Evolutionary conservation across 1,140 invertebrate genomes (phyloP).

Genomic region (Andrena cerasifolii): DNA sequence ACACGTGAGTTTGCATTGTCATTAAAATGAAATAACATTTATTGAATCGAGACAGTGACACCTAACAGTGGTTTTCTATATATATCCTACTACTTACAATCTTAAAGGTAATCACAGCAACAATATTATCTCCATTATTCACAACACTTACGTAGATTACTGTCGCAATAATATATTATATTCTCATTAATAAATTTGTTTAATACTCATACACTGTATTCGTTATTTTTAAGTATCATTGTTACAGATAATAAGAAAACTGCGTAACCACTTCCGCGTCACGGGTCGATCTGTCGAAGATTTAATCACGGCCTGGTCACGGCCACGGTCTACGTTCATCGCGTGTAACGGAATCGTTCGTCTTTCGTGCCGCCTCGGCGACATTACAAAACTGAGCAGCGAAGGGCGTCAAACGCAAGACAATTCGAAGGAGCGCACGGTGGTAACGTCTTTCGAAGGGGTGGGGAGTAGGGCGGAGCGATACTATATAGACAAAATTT

Average conservation of each 20-base stretch:
- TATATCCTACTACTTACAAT: conserved; percentile 83
- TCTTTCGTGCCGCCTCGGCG: not conserved
- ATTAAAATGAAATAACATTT: conserved; percentile 84
- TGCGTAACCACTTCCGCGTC: conserved; percentile 62
- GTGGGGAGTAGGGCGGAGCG: no score
- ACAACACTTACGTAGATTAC: conserved; percentile 83
- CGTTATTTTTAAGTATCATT: conserved; percentile 75
- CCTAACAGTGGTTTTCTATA: conserved; percentile 77
- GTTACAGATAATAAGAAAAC: conserved; percentile 77
- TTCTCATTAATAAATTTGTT: conserved; percentile 79
- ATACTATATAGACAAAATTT: no score
- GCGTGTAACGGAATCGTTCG: not conserved
- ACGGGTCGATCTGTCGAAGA: not conserved
- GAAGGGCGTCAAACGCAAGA: no score
- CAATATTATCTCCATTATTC: conserved; percentile 83
- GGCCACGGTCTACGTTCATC: no score
- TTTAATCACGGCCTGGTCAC: not conserved
- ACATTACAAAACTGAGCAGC: no score
- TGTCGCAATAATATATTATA: conserved; percentile 80
- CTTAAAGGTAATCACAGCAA: conserved; percentile 84
- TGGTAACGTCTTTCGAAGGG: no score
- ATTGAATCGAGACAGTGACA: conserved; percentile 82
- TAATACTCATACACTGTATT: conserved; percentile 81
- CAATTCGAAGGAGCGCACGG: no score
- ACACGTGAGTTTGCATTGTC: conserved; percentile 46